Base-by-base conservation (phyloP, 2,113 vertebrate species). In the Microcebus lehilahytsara region DNA sequence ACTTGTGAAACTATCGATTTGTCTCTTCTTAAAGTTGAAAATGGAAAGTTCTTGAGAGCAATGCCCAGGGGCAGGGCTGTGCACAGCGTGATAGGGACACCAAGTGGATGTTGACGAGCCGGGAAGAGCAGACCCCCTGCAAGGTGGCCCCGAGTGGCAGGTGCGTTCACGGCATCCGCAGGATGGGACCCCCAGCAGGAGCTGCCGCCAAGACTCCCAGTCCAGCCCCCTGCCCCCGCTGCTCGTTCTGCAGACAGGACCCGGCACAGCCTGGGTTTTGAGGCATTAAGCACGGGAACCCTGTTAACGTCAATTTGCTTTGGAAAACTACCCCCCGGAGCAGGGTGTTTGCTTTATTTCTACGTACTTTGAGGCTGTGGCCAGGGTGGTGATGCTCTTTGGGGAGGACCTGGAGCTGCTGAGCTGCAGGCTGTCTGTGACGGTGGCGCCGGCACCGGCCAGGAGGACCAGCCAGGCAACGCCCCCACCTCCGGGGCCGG, bases 401-500 rank as follows among this genome's bases (percentile, higher is more conserved):
- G 25, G 27, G 25, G 53, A 56, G 60, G 60, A 30, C 16, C 37
- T 64, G 16, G 67, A 72, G n/a, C 11, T 9, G 2, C 5, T 8
- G 74, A 40, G 46, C 12, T 22, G 2, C 11, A 30, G 37, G 37
- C n/a, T 6, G 0, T 27, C 22, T 5, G 0, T 7, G 42, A 14
- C 5, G 1, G 40, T 42, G 25, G 25, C 3, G 3, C 22, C 12
- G 5, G 20, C 16, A 22, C 13, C 25, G 25, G 7, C 30, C 27
- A 58, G 40, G 17, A 9, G 58, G 27, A 42, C 0, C 49, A 23
- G 9, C 14, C 34, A 4, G 17, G 10, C 22, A n/a, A 8, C 23
- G 14, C 16, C 49, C 66, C 23, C 12, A 30, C 46, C 53, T 34
- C 74, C 16, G 5, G n/a, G 30, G 5, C 23, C 16, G 58, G n/a